Evolutionary conservation across 2,113 vertebrate genomes (phyloP).

Genomic region (Dasyurus viverrinus): DNA sequence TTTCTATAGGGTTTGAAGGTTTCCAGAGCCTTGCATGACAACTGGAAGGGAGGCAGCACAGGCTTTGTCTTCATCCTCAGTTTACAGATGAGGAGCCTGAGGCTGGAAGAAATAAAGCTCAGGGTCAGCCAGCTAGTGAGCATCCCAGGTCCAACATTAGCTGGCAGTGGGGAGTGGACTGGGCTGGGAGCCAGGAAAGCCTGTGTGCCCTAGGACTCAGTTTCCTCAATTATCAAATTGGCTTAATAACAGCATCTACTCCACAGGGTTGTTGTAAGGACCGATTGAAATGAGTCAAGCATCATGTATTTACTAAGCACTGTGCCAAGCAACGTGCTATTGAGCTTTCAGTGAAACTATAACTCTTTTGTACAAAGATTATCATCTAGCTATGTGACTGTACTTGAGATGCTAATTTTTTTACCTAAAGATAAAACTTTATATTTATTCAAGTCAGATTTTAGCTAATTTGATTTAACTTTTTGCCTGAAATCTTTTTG

Average conservation of each 20-base stretch:
- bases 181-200: background rate
- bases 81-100: background rate
- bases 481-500: background rate
- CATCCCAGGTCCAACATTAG: background rate
- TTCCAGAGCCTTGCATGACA: background rate
- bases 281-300: too few relatives aligned
- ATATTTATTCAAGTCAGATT: too few relatives aligned
- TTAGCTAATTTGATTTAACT: background rate
- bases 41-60: background rate
- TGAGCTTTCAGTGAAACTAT: too few relatives aligned
- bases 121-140: background rate
- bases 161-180: background rate
- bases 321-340: too few relatives aligned
- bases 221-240: background rate
- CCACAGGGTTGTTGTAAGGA: too few relatives aligned
- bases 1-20: background rate
- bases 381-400: too few relatives aligned
- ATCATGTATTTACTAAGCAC: too few relatives aligned
- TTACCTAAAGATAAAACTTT: background rate
- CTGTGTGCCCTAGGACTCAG: background rate
- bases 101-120: background rate
- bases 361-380: too few relatives aligned
- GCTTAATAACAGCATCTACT: background rate
- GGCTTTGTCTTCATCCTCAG: background rate
- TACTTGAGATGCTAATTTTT: background rate